phyloP scores from a whole-genome alignment of 2,888 invertebrate species.

The Papilio protenor region DNA sequence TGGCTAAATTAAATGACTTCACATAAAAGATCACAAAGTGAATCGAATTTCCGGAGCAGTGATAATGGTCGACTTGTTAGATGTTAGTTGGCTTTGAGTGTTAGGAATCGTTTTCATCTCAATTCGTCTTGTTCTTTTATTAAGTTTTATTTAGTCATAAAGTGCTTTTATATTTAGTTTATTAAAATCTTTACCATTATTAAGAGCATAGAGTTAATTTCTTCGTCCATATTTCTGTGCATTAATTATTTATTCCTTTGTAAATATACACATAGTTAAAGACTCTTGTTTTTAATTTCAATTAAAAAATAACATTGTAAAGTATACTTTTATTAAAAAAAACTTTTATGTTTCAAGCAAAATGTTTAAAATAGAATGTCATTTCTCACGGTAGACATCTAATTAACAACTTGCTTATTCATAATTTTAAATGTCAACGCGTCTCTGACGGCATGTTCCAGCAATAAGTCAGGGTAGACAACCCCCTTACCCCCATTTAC shows the following conservation, averaged over 20 bases:
- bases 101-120: slow-evolving; percentile 13
- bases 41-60: slow-evolving; percentile 35
- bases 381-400: neutral
- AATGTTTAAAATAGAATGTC: neutral
- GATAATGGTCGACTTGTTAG: slow-evolving; percentile 33
- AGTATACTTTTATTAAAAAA: neutral
- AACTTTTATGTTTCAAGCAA: neutral
- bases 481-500: slow-evolving; percentile 7
- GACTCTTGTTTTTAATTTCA: neutral
- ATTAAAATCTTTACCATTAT: neutral
- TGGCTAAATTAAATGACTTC: slow-evolving; percentile 28
- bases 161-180: neutral
- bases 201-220: neutral
- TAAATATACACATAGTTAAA: neutral
- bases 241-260: neutral
- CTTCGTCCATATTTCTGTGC: neutral
- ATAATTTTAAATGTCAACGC: slow-evolving; percentile 21
- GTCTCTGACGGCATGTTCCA: slow-evolving; percentile 4
- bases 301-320: neutral
- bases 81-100: slow-evolving; percentile 3
- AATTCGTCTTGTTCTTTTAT: neutral
- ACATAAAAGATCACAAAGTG: slow-evolving; percentile 36
- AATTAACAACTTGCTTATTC: slow-evolving; percentile 26
- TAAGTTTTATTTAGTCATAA: slow-evolving; percentile 1
- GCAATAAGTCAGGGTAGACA: slow-evolving; percentile 9